phyloP scores from a whole-genome alignment of 2,113 vertebrate species.

The Microcebus tavaratra region DNA sequence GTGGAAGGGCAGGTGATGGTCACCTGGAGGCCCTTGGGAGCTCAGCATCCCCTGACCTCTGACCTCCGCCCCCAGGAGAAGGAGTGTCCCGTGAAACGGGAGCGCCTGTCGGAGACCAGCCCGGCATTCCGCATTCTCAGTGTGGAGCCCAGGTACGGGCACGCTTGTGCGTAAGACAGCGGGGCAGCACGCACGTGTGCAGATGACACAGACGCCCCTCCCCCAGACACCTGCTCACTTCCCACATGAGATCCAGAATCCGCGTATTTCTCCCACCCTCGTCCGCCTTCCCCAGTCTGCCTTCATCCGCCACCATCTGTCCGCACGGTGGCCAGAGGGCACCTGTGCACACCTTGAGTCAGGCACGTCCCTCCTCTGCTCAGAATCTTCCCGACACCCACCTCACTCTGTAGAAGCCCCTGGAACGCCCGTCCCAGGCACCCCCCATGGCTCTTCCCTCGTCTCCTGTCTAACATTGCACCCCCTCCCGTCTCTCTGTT shows the following conservation, averaged over 20 bases:
- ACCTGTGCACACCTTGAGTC: not conserved
- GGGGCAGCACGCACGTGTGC: rapidly evolving
- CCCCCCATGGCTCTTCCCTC: too few species aligned
- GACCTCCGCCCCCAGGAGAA: slow-evolving; percentile 86
- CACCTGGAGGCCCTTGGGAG: rapidly evolving
- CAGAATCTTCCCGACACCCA: not conserved
- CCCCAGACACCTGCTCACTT: not conserved
- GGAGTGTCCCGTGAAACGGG: slow-evolving; percentile 89
- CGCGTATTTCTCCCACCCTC: not conserved
- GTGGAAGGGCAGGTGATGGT: rapidly evolving
- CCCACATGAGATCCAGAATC: not conserved
- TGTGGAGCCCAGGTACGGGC: slow-evolving; percentile 87
- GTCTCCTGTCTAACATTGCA: not conserved
- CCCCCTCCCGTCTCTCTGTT: not conserved
- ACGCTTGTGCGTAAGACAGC: rapidly evolving
- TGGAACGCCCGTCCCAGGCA: too few species aligned
- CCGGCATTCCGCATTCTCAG: slow-evolving; percentile 91
- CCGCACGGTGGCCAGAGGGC: not conserved
- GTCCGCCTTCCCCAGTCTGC: not conserved
- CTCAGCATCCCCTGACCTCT: not conserved
- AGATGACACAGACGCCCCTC: not conserved
- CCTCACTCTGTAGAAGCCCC: not conserved
- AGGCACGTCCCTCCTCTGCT: not conserved
- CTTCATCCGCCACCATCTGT: not conserved
- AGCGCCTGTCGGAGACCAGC: slow-evolving; percentile 89